Evolutionary conservation across 2,888 invertebrate species (phyloP), one percentile per base, ranked within the genome.

Genomic region (Agrotis exclamationis): DNA sequence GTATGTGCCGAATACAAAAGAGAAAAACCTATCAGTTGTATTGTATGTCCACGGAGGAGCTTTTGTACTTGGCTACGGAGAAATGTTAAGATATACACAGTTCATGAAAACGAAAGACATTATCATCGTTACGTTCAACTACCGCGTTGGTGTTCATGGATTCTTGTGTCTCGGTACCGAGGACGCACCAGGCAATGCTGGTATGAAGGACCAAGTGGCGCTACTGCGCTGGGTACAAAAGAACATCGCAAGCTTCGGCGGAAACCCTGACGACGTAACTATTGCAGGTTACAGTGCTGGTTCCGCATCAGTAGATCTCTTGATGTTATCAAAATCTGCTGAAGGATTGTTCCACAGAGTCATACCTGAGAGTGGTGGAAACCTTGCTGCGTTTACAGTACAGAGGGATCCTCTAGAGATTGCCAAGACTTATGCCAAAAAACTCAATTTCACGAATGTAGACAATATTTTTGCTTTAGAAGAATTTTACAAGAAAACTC

Each of bases 161-260:
- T 91, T 91, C 69, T 80, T 91, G 2, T 90, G 90, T 68, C 79
- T 91, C 2, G 91, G 92, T 0, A 92, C 92, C 4, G 67, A 86
- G 28, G 85, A 85, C 56, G 84, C 69, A 0, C 92, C 92, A 1
- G 92, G 92, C 0, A 93, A 93, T 63, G 93, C 92, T 9, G 92
- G 93, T 1, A 81, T 93, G 82, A 93, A 93, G 71, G 92, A 93
- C 51, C 91, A 91, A 69, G 82, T 93, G 2, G 89, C 90, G 0
- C 72, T 89, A 2, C 74, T 93, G 20, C 87, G 86, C 0, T 93
- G 93, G 93, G 90, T 93, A 1, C 83, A 90, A 33, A 83, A 85
- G 16, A 91, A 93, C 56, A 92, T 93, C 6, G 89, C 85, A 0
- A 86, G 67, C 11, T 93, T 90, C 45, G 91, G 93, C 0, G 93